Conservation (phyloP, 2,113 vertebrate species). For the Capra hircus region DNA sequence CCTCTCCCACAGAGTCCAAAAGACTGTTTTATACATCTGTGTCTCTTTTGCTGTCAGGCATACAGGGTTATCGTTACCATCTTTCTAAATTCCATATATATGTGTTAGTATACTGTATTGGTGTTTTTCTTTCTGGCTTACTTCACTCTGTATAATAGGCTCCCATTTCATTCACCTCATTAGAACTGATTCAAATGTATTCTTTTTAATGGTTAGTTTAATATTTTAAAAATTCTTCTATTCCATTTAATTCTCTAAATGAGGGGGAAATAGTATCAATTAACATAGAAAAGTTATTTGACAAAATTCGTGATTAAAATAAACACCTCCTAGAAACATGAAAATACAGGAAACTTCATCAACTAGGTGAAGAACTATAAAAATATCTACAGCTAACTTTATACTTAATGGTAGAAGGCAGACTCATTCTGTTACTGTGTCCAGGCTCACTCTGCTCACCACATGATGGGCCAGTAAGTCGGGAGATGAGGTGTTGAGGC, state of each 20-base stretch:
- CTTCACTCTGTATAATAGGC: too few species aligned
- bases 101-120: too few species aligned
- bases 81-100: too few species aligned
- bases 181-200: too few species aligned
- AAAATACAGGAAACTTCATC: background rate
- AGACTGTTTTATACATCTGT: too few species aligned
- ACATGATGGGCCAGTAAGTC: background rate
- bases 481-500: background rate
- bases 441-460: background rate
- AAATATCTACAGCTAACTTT: background rate
- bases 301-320: background rate
- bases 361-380: background rate
- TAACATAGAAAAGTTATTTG: background rate
- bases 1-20: too few species aligned
- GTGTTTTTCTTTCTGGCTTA: too few species aligned
- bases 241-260: background rate
- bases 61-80: too few species aligned
- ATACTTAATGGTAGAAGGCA: background rate
- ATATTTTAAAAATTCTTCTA: background rate
- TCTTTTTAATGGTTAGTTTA: background rate
- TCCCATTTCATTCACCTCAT: too few species aligned
- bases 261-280: background rate
- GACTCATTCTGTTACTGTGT: background rate
- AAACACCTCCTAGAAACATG: background rate
- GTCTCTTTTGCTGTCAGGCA: too few species aligned